Conservation (phyloP, 2,888 invertebrate species). For the Hecatera dysodea region DNA sequence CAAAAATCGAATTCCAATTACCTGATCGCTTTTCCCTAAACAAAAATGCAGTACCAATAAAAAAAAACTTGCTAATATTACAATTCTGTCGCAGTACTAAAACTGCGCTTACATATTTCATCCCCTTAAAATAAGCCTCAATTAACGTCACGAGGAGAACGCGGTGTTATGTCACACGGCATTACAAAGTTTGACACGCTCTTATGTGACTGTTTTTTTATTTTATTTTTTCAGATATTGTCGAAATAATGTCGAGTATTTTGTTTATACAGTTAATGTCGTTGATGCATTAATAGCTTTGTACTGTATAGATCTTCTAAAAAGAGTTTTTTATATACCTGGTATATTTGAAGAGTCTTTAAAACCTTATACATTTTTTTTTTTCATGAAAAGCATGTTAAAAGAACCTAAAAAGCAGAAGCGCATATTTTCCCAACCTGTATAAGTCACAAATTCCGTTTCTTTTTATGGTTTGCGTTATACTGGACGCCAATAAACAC, state of each 20-base stretch:
- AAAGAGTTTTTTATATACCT: no score
- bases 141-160: constrained; percentile 49
- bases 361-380: no score
- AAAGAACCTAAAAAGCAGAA: no score
- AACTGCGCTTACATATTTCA: constrained; percentile 48
- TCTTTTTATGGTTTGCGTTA: no score
- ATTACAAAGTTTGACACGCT: constrained; percentile 42
- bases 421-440: no score
- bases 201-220: not conserved
- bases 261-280: not conserved
- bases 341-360: no score
- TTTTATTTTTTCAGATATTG: not conserved
- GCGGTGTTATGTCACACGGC: constrained; percentile 37
- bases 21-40: not conserved
- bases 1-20: not conserved
- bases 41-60: not conserved
- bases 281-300: no score
- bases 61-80: constrained; percentile 8
- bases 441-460: no score
- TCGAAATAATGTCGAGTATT: not conserved
- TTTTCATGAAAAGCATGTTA: no score
- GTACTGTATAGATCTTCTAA: no score
- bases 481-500: no score
- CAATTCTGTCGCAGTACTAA: constrained; percentile 55
- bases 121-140: constrained; percentile 53